phyloP scores from a whole-genome alignment of 2,888 invertebrate genomes.

The Caenorhabditis sulstoni region DNA sequence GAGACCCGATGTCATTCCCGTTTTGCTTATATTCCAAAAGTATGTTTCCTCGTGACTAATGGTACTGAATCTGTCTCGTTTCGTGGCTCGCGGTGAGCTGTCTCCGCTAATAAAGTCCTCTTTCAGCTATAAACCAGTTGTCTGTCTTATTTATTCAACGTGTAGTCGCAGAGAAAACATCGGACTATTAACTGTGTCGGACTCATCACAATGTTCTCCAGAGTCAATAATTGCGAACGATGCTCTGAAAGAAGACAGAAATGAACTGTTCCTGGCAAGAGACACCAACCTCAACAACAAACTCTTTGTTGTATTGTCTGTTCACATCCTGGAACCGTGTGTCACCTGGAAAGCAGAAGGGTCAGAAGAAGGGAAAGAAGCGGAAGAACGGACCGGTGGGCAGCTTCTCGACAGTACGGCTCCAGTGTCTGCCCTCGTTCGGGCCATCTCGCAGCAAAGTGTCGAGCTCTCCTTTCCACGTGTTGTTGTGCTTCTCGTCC shows the following conservation, averaged over 20 bases:
- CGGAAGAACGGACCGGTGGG: constrained; percentile 47
- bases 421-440: constrained; percentile 68
- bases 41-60: no score
- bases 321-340: constrained; percentile 70
- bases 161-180: no score
- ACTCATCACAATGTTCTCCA: constrained; percentile 4
- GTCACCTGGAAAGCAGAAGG: constrained; percentile 45
- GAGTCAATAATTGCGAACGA: constrained; percentile 67
- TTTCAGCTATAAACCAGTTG: no score
- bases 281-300: constrained; percentile 64
- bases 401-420: constrained; percentile 64
- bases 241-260: constrained; percentile 64
- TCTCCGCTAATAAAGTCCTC: no score
- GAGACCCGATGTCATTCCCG: no score
- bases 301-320: constrained; percentile 67
- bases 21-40: no score
- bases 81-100: no score
- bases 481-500: constrained; percentile 62
- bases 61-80: no score
- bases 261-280: neutral
- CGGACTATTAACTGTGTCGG: neutral
- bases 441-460: constrained; percentile 67
- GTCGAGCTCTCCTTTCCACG: constrained; percentile 70
- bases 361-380: neutral
- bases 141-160: no score